Evolutionary conservation across 2,888 invertebrate species (phyloP).

Genomic region (Rhabditoides inermis): DNA sequence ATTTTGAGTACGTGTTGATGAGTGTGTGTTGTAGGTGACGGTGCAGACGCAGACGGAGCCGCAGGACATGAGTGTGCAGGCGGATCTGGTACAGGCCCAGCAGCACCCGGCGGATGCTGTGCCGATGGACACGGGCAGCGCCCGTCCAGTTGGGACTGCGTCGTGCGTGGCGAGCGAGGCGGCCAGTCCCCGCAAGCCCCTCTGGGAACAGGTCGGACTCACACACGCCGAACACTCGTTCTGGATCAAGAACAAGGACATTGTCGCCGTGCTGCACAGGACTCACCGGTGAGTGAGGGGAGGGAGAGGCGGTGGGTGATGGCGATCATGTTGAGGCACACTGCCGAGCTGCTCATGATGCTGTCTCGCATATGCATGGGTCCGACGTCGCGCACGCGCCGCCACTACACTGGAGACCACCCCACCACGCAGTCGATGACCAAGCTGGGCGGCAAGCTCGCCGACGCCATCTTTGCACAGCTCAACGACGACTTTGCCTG

Average conservation of each 20-base stretch:
- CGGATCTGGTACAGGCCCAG: neutral
- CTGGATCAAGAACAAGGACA: constrained; percentile 19
- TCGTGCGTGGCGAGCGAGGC: neutral
- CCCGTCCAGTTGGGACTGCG: neutral
- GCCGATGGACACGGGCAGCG: neutral
- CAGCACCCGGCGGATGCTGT: neutral
- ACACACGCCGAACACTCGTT: constrained; percentile 18
- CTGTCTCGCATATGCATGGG: constrained; percentile 8
- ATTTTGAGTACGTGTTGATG: no score
- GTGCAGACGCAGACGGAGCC: neutral
- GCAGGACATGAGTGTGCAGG: neutral
- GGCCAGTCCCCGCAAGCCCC: neutral
- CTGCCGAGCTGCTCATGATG: constrained; percentile 1
- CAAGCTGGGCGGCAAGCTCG: neutral
- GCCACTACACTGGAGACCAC: neutral
- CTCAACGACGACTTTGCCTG: no score
- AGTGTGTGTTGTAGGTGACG: neutral
- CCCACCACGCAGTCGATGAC: no score
- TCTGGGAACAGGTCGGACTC: constrained; percentile 1
- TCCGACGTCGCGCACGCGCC: neutral
- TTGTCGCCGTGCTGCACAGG: constrained; percentile 9
- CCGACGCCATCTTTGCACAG: neutral
- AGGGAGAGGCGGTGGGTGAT: neutral
- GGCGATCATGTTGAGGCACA: neutral
- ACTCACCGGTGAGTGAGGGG: neutral